phyloP scores from a whole-genome alignment of 35 echinoderm and acorn worm genomes.

The Heliocidaris tuberculata region DNA sequence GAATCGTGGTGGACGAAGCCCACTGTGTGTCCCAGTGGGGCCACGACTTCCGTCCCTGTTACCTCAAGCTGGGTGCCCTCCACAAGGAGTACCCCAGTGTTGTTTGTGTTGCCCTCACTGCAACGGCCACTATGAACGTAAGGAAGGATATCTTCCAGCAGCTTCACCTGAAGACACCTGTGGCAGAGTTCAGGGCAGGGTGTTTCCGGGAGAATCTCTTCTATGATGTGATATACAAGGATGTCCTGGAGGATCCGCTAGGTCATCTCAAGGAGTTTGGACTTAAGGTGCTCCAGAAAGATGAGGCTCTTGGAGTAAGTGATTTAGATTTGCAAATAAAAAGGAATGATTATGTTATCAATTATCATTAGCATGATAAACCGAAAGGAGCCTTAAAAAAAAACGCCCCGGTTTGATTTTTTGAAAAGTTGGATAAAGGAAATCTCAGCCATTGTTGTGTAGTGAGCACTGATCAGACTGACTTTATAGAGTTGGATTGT shows the following conservation, averaged over 20 bases:
- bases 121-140: slow-evolving; percentile 81
- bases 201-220: slow-evolving; percentile 90
- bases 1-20: slow-evolving; percentile 92
- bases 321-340: neutral
- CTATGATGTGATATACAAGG: slow-evolving; percentile 91
- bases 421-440: too few relatives aligned
- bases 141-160: slow-evolving; percentile 72
- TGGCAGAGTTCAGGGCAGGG: slow-evolving; percentile 70
- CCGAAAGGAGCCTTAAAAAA: neutral
- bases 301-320: slow-evolving; percentile 33
- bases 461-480: too few relatives aligned
- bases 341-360: too few relatives aligned
- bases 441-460: too few relatives aligned
- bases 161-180: slow-evolving; percentile 65
- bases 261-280: slow-evolving; percentile 84
- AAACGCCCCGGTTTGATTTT: neutral
- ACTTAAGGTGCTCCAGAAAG: neutral
- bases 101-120: slow-evolving; percentile 88
- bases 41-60: slow-evolving; percentile 96
- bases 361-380: too few relatives aligned
- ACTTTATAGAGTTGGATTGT: too few relatives aligned
- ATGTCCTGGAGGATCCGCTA: slow-evolving; percentile 80
- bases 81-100: slow-evolving; percentile 64
- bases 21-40: slow-evolving; percentile 99
- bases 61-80: slow-evolving; percentile 85